A percentile compares a stretch with the other conserved stretches of the same genome.
Evolutionary conservation across 2,888 invertebrate genomes (phyloP).

Genomic region (Brassicogethes aeneus): DNA sequence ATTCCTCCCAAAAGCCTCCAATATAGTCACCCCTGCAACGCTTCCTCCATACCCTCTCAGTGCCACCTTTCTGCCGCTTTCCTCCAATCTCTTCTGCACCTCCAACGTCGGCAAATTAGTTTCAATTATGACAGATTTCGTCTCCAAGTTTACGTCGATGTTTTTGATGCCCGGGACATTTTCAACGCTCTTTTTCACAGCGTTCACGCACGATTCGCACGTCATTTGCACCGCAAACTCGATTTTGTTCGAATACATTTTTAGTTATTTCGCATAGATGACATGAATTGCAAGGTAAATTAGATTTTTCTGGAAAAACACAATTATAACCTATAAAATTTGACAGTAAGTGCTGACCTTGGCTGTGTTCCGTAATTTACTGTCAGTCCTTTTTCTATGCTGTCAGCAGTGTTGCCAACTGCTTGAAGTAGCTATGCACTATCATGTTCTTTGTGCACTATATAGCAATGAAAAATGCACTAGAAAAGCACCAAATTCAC

Average conservation of each 20-base stretch:
- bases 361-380: no score
- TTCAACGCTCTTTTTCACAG: conserved; percentile 41
- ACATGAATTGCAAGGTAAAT: neutral
- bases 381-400: no score
- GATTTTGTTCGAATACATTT: conserved; percentile 42
- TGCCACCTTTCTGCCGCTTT: conserved; percentile 64
- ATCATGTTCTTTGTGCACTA: no score
- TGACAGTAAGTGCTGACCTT: no score
- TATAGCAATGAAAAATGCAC: no score
- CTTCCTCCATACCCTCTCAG: conserved; percentile 71
- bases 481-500: no score
- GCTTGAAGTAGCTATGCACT: no score
- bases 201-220: conserved; percentile 46
- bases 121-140: conserved; percentile 61
- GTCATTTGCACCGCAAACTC: conserved; percentile 60
- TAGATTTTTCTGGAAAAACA: neutral
- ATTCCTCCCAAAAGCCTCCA: conserved; percentile 40
- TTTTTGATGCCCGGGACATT: conserved; percentile 41
- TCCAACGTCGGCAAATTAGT: conserved; percentile 53
- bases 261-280: neutral
- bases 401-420: no score
- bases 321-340: neutral
- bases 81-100: conserved; percentile 42
- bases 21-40: conserved; percentile 65
- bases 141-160: conserved; percentile 47